Base-by-base conservation (phyloP, 2,113 vertebrate genomes). In the Galeopterus variegatus region DNA sequence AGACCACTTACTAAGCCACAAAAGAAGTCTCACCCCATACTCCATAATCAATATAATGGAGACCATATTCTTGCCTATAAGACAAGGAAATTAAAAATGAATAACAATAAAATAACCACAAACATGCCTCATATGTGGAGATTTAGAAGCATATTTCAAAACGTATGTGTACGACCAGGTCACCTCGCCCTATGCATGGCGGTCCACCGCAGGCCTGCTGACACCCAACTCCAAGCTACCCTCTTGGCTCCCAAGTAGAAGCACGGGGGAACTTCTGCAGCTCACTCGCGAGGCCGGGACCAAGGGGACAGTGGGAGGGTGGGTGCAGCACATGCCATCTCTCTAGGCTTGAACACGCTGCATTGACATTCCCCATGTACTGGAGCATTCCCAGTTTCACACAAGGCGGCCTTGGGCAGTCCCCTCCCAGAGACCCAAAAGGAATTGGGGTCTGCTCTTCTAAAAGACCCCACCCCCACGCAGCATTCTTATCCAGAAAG, bases 321-420 rank as follows among this genome's bases (percentile, higher is more conserved):
- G 13, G 8, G 50, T 41, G 1, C n/a, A 45, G 26, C 31, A 24
- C 33, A 3, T 1, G 6, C 41, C 19, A 0, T 31, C 33, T n/a
- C 64, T 77, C 15, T 0, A n/a, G 15, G 33, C 33, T n/a, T 48
- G 24, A 76, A 52, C 31, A 12, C 3, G 36, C 15, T 50, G 0
- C 8, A 19, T 28, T 1, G 13, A 48, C 33, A 14, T 67, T 45
- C 36, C 26, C 41, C 28, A 3, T 62, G 48, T 12, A 26, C 28
- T 2, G 3, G 36, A 15, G 1, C 8, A 45, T 17, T 45, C 10
- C 36, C 11, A 14, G 15, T 21, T 58, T 48, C 17, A 26, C 8
- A n/a, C 12, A 56, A 56, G 28, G 33, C 8, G 7, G 36, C 26
- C 41, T 17, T 69, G 28, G 26, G 3, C 3, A 3, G 5, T n/a